These are phyloP conservation scores for Leucozona laternaria DNA, from an alignment of 2,888 invertebrate species.

Conservation along the genomic window DNA sequence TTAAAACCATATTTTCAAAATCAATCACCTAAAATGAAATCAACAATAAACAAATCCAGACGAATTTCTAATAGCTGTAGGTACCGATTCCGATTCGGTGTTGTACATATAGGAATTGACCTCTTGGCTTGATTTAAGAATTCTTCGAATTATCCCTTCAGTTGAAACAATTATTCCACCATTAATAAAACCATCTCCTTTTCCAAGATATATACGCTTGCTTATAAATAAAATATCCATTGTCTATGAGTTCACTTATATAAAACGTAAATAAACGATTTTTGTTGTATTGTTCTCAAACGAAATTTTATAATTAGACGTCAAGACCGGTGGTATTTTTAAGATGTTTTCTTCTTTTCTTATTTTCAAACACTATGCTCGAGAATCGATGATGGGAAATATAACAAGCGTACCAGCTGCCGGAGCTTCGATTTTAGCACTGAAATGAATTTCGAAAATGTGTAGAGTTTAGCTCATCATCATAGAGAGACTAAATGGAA, in stretches of 20 bases:
- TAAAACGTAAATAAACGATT: slow-evolving; percentile 42
- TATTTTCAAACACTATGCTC: not conserved
- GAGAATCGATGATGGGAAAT: not conserved
- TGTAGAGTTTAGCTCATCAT: not conserved
- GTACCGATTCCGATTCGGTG: slow-evolving; percentile 85
- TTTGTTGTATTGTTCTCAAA: not conserved
- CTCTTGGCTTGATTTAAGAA: slow-evolving; percentile 84
- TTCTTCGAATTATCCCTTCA: slow-evolving; percentile 86
- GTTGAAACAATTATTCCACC: slow-evolving; percentile 86
- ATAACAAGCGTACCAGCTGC: not conserved
- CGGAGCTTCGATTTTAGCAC: not conserved
- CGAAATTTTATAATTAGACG: not conserved
- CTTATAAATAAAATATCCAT: slow-evolving; percentile 83
- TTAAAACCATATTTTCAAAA: slow-evolving; percentile 85
- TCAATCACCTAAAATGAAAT: slow-evolving; percentile 82
- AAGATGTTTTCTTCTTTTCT: not conserved
- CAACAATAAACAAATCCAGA: not conserved
- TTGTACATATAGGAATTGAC: slow-evolving; percentile 84
- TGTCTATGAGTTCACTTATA: slow-evolving; percentile 41
- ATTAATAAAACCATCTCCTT: slow-evolving; percentile 84
- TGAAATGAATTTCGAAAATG: not conserved
- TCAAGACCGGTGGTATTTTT: not conserved
- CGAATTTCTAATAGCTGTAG: slow-evolving; percentile 77
- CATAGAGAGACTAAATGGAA: not conserved
- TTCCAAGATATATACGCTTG: slow-evolving; percentile 84